A percentile compares a stretch with the other conserved stretches of the same genome.
These are phyloP conservation scores for Delia radicum DNA, from an alignment of 1,140 invertebrate genomes.

Conservation along the genomic window DNA sequence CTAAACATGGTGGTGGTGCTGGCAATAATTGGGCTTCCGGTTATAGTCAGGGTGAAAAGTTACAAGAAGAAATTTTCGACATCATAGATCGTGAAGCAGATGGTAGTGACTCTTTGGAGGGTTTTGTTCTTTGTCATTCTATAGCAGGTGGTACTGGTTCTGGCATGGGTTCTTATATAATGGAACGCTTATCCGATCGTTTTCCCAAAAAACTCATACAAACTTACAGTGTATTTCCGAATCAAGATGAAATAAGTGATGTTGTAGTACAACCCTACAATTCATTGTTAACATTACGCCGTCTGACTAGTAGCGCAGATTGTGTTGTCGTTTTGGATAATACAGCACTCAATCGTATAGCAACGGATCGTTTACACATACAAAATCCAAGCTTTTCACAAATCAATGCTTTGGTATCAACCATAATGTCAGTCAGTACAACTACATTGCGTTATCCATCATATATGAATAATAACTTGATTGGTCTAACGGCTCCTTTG, in stretches of 20 bases:
- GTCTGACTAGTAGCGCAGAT: slow-evolving; percentile 94
- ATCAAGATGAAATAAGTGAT: slow-evolving; percentile 97
- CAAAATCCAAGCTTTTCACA: slow-evolving; percentile 92
- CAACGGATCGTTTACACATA: slow-evolving; percentile 91
- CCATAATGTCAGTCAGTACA: slow-evolving; percentile 98
- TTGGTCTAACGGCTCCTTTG: slow-evolving; percentile 91
- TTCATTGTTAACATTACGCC: slow-evolving; percentile 92
- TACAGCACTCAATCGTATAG: slow-evolving; percentile 94
- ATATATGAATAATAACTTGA: slow-evolving; percentile 99
- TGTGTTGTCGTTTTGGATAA: slow-evolving; percentile 98
- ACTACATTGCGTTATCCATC: slow-evolving; percentile 95
- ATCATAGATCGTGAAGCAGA: slow-evolving; percentile 99
- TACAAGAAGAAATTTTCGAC: slow-evolving; percentile 98
- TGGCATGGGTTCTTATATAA: slow-evolving; percentile 94
- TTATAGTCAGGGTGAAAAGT: slow-evolving; percentile 88
- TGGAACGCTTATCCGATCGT: slow-evolving; percentile 90
- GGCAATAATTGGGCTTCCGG: slow-evolving; percentile 99
- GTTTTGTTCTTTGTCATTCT: slow-evolving; percentile 97
- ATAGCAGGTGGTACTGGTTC: slow-evolving; percentile 99
- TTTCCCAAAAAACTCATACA: slow-evolving; percentile 98
- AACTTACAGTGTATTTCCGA: slow-evolving; percentile 99
- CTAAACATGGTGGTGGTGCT: slow-evolving; percentile 97
- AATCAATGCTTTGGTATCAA: slow-evolving; percentile 97
- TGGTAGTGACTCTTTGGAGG: slow-evolving; percentile 98
- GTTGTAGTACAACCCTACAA: slow-evolving; percentile 99